Percentiles rank a stretch among this genome's conserved stretches.
phyloP scores from a whole-genome alignment of 2,113 vertebrate genomes.

The Ploceus nigricollis region DNA sequence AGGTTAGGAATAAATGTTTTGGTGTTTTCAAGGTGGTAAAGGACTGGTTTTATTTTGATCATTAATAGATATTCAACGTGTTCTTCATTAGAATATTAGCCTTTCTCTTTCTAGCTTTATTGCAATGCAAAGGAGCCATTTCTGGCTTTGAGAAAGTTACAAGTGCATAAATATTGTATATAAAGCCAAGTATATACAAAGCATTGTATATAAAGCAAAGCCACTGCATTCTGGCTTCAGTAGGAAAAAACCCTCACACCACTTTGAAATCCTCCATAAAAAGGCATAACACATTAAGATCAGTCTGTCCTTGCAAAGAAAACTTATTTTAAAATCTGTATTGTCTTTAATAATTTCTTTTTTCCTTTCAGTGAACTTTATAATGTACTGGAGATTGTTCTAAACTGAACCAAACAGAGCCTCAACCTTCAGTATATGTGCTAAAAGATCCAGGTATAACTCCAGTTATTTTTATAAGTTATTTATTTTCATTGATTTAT shows the following conservation, averaged over 20 bases:
- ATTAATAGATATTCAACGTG: neutral
- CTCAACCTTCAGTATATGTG: neutral
- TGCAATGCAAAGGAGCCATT: neutral
- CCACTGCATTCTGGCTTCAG: neutral
- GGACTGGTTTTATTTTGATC: neutral
- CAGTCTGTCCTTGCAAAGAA: neutral
- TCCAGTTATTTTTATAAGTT: neutral
- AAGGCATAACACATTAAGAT: neutral
- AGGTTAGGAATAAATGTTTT: neutral
- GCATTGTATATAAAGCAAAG: neutral
- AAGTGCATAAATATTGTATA: neutral
- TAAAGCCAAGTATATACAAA: neutral
- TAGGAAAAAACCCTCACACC: fast-evolving
- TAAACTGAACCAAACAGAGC: neutral
- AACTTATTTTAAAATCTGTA: neutral
- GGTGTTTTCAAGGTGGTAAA: neutral
- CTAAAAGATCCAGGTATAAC: neutral
- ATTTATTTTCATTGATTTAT: neutral
- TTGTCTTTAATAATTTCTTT: neutral
- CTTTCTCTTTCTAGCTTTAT: neutral
- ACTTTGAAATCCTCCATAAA: neutral
- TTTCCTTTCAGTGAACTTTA: neutral
- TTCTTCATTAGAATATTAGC: neutral
- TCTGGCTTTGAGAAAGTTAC: neutral
- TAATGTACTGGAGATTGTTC: neutral